Base-by-base conservation (phyloP, 2,888 invertebrate species). In the Sesamia inferens region DNA sequence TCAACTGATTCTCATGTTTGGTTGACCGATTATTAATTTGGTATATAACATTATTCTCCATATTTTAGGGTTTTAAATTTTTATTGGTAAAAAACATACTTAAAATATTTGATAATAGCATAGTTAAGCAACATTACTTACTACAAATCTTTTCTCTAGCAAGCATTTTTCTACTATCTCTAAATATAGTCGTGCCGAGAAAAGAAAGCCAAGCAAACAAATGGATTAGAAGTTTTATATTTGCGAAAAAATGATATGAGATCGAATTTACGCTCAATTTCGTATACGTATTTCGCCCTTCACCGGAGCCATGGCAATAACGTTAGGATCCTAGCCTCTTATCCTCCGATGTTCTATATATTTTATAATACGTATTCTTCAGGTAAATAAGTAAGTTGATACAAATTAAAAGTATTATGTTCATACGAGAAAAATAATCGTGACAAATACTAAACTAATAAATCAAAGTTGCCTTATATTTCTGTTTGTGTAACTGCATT, bases 221-320 rank as follows among this genome's bases (percentile, higher is more conserved):
- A 64, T 54, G 13, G 58, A 72, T 76, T 73, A 59, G 47, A 31
- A 13, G 55, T 69, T 54, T 59, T 66, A 63, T 62, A 58, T 69
- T 69, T 69, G 54, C 62, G 54, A 82, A 71, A 70, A 71, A 82
- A 68, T 76, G 39, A 81, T 76, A 76, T 64, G 51, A 68, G 65
- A 79, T 82, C 78, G 57, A 71, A 66, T 82, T 68, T 68, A 71
- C 61, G 78, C 54, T 77, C 79, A 82, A 82, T 77, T 82, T 79
- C 64, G 47, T 57, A 65, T 61, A 58, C 19, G 69, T 76, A 81
- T 79, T 76, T 68, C 64, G 57, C 58, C 77, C 42, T 71, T 71
- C 79, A 82, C 47, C 71, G 57, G 82, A 78, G 78, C 47, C 54
- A 61, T 13, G 22, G 42, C 68, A 77, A 81, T 79, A 76, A 70